phyloP scores from a whole-genome alignment of 2,113 vertebrate species.

The Ammodytes dubius region DNA sequence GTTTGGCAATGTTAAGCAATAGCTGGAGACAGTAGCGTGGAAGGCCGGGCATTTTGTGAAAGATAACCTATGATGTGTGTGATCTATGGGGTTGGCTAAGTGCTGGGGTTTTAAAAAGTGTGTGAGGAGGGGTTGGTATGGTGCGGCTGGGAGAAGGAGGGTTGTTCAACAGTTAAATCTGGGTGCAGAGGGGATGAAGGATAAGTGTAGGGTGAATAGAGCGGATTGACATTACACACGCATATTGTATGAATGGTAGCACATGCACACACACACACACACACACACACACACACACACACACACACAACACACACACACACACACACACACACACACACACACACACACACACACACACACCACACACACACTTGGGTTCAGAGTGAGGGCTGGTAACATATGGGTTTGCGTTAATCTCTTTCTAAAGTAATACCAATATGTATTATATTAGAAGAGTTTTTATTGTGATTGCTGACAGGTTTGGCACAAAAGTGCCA shows the following conservation, averaged over 20 bases:
- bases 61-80: conserved; percentile 52
- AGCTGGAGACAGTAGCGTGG: conserved; percentile 22
- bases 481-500: conserved; percentile 42
- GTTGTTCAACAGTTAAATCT: conserved; percentile 59
- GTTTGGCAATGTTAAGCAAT: conserved; percentile 52
- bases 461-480: conserved; percentile 47
- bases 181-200: conserved; percentile 71
- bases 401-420: conserved; percentile 62
- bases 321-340: conserved; percentile 1
- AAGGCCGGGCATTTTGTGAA: conserved; percentile 33
- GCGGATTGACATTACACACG: conserved; percentile 70
- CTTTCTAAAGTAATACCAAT: conserved; percentile 43
- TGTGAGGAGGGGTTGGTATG: background rate
- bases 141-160: background rate
- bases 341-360: conserved; percentile 11
- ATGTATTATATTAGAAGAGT: conserved; percentile 51
- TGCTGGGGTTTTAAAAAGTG: conserved; percentile 32
- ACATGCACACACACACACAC: conserved; percentile 12
- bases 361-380: too few relatives aligned
- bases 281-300: background rate
- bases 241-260: conserved; percentile 50
- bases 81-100: conserved; percentile 48
- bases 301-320: background rate
- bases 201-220: conserved; percentile 72
- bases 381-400: too few relatives aligned